Percentiles rank a stretch among this genome's conserved stretches.
Conservation (phyloP, 2,797 vertebrate species). For the Cynodonichthys magdalenae region DNA sequence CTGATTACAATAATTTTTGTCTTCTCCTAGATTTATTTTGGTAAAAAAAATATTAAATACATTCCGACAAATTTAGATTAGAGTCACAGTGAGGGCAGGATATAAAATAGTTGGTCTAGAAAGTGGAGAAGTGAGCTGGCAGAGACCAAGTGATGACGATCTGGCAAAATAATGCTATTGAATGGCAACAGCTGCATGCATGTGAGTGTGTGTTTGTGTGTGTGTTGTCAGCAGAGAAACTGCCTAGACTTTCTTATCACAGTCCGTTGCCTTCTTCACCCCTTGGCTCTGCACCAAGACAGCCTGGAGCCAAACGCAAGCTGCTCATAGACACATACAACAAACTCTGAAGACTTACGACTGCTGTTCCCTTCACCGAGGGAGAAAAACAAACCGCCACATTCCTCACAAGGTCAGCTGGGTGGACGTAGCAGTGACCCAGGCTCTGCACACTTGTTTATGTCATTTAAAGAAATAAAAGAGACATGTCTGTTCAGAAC, state of each 20-base stretch:
- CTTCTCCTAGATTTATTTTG: slow-evolving; percentile 6
- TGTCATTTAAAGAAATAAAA: slow-evolving; percentile 1
- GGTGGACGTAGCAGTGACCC: neutral
- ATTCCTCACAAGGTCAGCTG: slow-evolving; percentile 2
- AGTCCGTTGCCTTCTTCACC: slow-evolving; percentile 46
- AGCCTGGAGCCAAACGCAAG: slow-evolving; percentile 46
- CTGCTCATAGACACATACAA: slow-evolving; percentile 30
- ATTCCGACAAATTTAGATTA: slow-evolving; percentile 32
- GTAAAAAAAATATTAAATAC: slow-evolving; percentile 5
- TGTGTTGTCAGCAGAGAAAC: slow-evolving; percentile 26
- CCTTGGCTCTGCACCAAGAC: slow-evolving; percentile 60
- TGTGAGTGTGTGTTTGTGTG: slow-evolving; percentile 12
- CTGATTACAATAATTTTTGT: neutral
- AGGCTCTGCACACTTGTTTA: neutral
- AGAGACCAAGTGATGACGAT: slow-evolving; percentile 30
- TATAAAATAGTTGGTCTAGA: slow-evolving; percentile 7
- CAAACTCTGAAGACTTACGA: slow-evolving; percentile 22
- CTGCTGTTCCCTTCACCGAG: slow-evolving; percentile 2
- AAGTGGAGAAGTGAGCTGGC: slow-evolving; percentile 24
- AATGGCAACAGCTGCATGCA: slow-evolving; percentile 18
- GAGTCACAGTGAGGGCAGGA: slow-evolving; percentile 10
- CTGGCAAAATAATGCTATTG: slow-evolving; percentile 24
- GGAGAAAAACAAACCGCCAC: slow-evolving; percentile 4
- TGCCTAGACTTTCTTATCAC: slow-evolving; percentile 55
- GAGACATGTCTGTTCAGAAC: neutral